phyloP scores from a whole-genome alignment of 2,888 invertebrate species.

The Euzophera pinguis region DNA sequence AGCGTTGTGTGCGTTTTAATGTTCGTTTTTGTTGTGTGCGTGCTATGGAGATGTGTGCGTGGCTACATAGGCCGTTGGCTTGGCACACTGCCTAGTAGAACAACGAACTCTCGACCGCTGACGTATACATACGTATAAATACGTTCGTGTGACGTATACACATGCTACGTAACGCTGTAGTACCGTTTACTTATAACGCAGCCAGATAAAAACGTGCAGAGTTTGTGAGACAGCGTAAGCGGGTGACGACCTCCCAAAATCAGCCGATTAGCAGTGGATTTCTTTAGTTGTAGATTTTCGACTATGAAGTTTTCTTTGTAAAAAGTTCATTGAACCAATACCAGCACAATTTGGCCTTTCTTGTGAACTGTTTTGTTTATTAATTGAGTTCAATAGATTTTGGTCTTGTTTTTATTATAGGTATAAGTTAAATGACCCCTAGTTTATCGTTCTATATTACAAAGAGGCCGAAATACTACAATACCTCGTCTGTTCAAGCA shows the following conservation, averaged over 20 bases:
- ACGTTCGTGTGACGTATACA: slow-evolving; percentile 46
- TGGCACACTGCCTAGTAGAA: slow-evolving; percentile 77
- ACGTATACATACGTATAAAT: slow-evolving; percentile 46
- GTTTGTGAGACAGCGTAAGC: slow-evolving; percentile 13
- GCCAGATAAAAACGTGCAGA: slow-evolving; percentile 32
- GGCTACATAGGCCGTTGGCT: slow-evolving; percentile 67
- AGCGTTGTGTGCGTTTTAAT: slow-evolving; percentile 19
- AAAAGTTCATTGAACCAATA: slow-evolving; percentile 40
- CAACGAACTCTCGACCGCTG: slow-evolving; percentile 69
- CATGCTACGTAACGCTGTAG: slow-evolving; percentile 35
- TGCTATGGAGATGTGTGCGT: slow-evolving; percentile 42
- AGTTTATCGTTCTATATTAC: slow-evolving; percentile 11
- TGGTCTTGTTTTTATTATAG: slow-evolving; percentile 26
- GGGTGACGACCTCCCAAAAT: slow-evolving; percentile 9
- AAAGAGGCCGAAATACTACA: slow-evolving; percentile 9
- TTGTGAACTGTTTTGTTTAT: slow-evolving; percentile 19
- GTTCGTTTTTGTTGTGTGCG: slow-evolving; percentile 19
- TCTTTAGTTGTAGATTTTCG: slow-evolving; percentile 28
- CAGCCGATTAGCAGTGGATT: slow-evolving; percentile 15
- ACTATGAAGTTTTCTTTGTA: slow-evolving; percentile 41
- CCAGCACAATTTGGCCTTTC: slow-evolving; percentile 30
- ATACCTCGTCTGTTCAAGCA: slow-evolving; percentile 5
- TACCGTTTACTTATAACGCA: slow-evolving; percentile 52
- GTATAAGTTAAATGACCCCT: slow-evolving; percentile 37
- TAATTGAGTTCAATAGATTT: slow-evolving; percentile 22